Evolutionary conservation across 2,113 vertebrate genomes (phyloP), one percentile per base, ranked within the genome.

Genomic region (Nesogale talazaci): DNA sequence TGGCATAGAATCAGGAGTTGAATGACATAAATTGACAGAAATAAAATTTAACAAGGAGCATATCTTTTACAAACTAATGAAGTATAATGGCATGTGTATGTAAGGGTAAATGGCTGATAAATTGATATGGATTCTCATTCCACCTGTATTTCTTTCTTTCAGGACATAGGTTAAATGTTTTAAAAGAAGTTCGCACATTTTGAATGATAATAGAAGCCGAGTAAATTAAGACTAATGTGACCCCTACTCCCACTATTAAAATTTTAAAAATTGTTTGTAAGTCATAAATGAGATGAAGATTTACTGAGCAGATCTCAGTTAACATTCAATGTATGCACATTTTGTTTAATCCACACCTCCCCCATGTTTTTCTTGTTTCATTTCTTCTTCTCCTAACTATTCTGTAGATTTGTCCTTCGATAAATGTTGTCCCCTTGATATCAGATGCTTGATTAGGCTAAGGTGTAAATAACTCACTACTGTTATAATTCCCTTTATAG

Each of bases 11-110:
- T 63, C 5, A 15, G 36, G 46, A 52, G 46, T 52, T 52, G 46
- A 93, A 34, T 91, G 92, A 88, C 38, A 85, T 12, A 23, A 79
- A 29, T 69, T 88, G 63, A 83, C 52, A 94, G 88, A 88, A 72
- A 88, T 86, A 83, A 83, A 88, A 90, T 92, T 81, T 93, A 17
- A 5, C 46, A 81, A 94, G 15, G 56, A 89, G 79, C 1, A 27
- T 84, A 74, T 89, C 11, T 86, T 87, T 92, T 75, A 78, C 72
- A 12, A 19, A 85, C n/a, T 83, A 78, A 84, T 74, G 87, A 69
- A 87, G 4, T 38, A 79, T 36, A 72, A 38, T 56, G 65, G 14
- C 25, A 42, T 84, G 22, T 12, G 61, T 75, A 82, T 88, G 65
- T 23, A 78, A 88, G 6, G 8, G 63, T 40, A 83, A 67, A 4